Base-by-base conservation (phyloP, 2,797 vertebrate genomes). In the Pangasius krempfi region DNA sequence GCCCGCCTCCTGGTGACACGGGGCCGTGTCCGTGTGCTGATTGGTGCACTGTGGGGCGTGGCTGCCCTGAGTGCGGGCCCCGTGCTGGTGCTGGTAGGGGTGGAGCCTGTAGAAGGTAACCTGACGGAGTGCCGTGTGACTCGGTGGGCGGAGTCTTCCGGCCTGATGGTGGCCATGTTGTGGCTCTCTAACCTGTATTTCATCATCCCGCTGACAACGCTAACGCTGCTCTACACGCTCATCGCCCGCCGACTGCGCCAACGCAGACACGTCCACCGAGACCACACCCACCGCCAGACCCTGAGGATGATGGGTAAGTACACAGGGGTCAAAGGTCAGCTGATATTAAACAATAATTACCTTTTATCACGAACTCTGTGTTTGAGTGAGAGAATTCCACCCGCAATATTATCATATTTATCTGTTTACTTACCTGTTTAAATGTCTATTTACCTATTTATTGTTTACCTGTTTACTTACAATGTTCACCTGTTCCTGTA, bases 161-260 rank as follows among this genome's bases (percentile, higher is more conserved):
- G 96, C 0, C 95, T 97, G 52, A 72, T 97, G 62, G 91, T 94
- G 0, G 94, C 94, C 88, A 96, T 97, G 96, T 94, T 94, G 90
- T 95, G 96, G 92, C 93, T 97, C 40, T 97, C 96, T 56, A 97
- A 96, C 88, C 80, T 96, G n/a, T 97, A 97, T 92, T 97, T 97
- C 93, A 93, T 97, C 87, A 86, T 96, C 0, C 96, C 96, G 0
- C 89, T 97, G 80, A 93, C 94, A 47, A 93, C 96, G 84, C 91
- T 97, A 86, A 94, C 92, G 0, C 91, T 97, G 86, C 95, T 97
- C 33, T 97, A 97, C 73, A 94, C 95, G 75, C 94, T 97, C 82
- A 97, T 97, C 84, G 96, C 96, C 76, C 95, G 95, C 44, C 95
- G 95, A 0, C 95, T 97, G 82, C 96, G 95, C 91, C 93, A 93